Evolutionary conservation across 2,113 vertebrate species (phyloP).

Genomic region (Nipponia nippon): DNA sequence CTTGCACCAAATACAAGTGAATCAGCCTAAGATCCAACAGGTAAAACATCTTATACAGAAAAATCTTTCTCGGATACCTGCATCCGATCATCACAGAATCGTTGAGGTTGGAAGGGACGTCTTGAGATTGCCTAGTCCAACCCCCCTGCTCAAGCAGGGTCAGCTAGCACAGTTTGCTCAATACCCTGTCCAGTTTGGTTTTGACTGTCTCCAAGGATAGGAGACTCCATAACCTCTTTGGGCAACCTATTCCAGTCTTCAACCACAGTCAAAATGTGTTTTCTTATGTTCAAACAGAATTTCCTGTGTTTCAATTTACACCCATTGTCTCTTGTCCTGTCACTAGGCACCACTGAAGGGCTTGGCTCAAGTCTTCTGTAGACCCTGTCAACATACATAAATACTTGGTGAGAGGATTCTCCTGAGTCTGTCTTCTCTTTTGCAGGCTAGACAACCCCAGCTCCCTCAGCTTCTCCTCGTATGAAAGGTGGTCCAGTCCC

Average conservation of each 20-base stretch:
- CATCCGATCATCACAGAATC: background rate
- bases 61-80: background rate
- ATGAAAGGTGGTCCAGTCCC: background rate
- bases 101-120: background rate
- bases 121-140: background rate
- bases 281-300: background rate
- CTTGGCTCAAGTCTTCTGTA: background rate
- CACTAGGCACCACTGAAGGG: background rate
- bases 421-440: background rate
- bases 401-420: background rate
- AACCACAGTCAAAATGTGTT: background rate
- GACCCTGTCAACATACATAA: background rate
- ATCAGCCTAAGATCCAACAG: background rate
- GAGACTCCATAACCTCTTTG: background rate
- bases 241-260: background rate
- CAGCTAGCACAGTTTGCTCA: background rate
- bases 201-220: background rate
- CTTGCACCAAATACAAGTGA: background rate
- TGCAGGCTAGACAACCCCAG: background rate
- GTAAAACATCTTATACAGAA: background rate
- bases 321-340: background rate
- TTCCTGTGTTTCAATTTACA: background rate
- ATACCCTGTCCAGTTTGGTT: background rate
- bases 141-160: background rate
- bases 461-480: background rate